Evolutionary conservation across 2,113 vertebrate genomes (phyloP), one percentile per base, ranked within the genome.

Genomic region (Hemicordylus capensis): DNA sequence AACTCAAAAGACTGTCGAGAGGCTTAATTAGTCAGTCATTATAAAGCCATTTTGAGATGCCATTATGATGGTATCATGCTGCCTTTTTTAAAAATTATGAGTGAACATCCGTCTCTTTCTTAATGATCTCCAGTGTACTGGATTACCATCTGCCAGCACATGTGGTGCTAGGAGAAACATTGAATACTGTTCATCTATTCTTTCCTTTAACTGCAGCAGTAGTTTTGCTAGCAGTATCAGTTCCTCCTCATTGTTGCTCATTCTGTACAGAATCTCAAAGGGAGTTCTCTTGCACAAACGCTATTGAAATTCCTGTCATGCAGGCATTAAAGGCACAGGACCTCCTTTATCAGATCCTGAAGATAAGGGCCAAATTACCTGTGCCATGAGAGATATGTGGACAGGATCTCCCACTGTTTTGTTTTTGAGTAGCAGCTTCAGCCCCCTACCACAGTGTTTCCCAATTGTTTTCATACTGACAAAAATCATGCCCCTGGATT

Each of bases 31-130:
- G 26, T 31, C n/a, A 63, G 17, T 46, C 1, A 2, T 64, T 79
- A 46, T 79, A 61, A 79, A 79, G 76, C 76, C 58, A 75, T 64
- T 63, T 61, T n/a, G 42, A 64, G 39, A 79, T 46, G 39, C 39
- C 28, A 46, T 79, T 46, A 63, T 64, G 31, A 31, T 64, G 58
- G 26, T 46, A 46, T 46, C 59, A 79, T 63, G 76, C 59, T 79
- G 59, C 59, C 76, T 79, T 79, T 79, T 79, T 54, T n/a, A n/a
- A 54, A 54, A 54, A 64, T 79, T 44, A 63, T 79, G 76, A n/a
- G 11, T n/a, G 26, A 46, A 63, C 76, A 63, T 46, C 17, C n/a
- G 26, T 63, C 42, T 79, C 15, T 79, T 63, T 44, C 26, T 39
- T 79, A 79, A 79, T 79, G 76, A 63, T 79, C 59, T 63, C 39